Conservation (phyloP, 1,140 invertebrate species). For the Cryptotermes secundus region DNA sequence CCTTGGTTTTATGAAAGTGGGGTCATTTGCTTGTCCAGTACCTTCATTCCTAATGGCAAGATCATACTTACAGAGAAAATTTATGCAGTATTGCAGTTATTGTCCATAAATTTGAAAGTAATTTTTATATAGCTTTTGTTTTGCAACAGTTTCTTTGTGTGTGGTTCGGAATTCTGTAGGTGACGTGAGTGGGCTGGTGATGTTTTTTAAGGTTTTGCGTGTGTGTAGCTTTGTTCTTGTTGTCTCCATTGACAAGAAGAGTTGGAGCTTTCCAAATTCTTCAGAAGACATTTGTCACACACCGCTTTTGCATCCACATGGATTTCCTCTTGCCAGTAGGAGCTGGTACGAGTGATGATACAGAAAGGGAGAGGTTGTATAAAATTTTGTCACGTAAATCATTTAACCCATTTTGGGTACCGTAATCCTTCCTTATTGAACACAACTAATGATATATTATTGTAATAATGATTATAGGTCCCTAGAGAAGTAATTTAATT, state of each 20-base stretch:
- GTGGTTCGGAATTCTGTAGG: not conserved
- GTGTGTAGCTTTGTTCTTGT: no score
- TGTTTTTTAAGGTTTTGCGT: no score
- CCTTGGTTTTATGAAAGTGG: not conserved
- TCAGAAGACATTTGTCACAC: not conserved
- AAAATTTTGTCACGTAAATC: constrained; percentile 8
- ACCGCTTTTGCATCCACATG: not conserved
- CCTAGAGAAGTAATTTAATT: not conserved
- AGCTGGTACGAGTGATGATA: constrained; percentile 14
- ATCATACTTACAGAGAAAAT: not conserved
- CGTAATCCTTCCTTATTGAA: not conserved
- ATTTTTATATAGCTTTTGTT: not conserved
- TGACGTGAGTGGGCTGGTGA: no score
- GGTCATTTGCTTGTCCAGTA: not conserved
- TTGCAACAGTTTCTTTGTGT: not conserved
- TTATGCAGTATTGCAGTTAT: not conserved
- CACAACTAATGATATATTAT: not conserved
- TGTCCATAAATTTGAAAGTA: not conserved
- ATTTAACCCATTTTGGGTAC: not conserved
- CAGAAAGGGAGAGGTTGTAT: not conserved
- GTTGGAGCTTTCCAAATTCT: not conserved
- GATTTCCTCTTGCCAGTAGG: constrained; percentile 5
- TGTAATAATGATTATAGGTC: not conserved
- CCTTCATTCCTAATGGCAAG: constrained; percentile 1
- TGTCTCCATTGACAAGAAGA: not conserved